phyloP scores from a whole-genome alignment of 2,888 invertebrate genomes.

The Mythimna impura region DNA sequence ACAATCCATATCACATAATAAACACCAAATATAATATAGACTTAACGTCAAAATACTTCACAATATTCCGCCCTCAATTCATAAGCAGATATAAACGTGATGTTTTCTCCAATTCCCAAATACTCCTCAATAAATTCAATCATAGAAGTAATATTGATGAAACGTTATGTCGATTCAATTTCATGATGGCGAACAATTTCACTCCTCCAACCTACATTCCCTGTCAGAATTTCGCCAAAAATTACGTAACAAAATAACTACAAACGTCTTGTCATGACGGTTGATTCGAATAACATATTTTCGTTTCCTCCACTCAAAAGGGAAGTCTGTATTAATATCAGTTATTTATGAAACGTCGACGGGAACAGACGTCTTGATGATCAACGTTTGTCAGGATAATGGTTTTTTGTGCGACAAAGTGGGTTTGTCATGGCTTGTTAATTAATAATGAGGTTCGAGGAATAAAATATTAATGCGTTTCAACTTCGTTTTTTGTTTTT shows the following conservation, averaged over 20 bases:
- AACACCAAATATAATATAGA: background rate
- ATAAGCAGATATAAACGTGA: constrained; percentile 11
- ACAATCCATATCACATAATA: background rate
- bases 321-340: constrained; percentile 61
- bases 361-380: constrained; percentile 61
- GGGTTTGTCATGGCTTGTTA: constrained; percentile 48
- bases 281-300: constrained; percentile 62
- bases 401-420: constrained; percentile 35
- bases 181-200: constrained; percentile 62
- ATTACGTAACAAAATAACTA: constrained; percentile 61
- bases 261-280: constrained; percentile 65
- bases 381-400: constrained; percentile 51
- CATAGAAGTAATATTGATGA: constrained; percentile 57
- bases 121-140: constrained; percentile 59
- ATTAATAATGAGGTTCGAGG: constrained; percentile 40
- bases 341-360: constrained; percentile 64
- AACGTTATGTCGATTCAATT: constrained; percentile 63
- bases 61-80: background rate
- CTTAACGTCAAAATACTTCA: constrained; percentile 19
- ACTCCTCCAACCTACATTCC: constrained; percentile 54
- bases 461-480: background rate
- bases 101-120: constrained; percentile 26
- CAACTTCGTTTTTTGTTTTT: background rate
- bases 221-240: constrained; percentile 58
- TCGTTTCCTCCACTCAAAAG: constrained; percentile 56